These are phyloP conservation scores for Petrophora chlorosata DNA, from an alignment of 2,888 invertebrate species.

Conservation along the genomic window DNA sequence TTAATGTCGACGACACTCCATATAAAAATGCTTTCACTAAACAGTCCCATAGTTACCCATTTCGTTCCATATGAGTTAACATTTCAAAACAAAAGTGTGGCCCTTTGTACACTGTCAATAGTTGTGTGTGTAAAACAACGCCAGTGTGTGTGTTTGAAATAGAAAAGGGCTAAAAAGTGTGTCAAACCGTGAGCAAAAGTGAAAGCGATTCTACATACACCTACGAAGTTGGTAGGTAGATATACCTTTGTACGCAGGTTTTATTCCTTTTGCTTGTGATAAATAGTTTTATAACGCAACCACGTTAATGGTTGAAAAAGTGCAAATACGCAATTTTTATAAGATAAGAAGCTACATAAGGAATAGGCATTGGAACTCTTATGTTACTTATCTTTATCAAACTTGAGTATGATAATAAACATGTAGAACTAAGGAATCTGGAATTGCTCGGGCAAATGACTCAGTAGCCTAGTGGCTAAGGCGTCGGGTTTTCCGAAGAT, in stretches of 20 bases:
- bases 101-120: slow-evolving; percentile 11
- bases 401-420: not conserved
- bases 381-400: not conserved
- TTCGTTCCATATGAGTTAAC: slow-evolving; percentile 19
- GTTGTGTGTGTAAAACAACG: slow-evolving; percentile 5
- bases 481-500: no score
- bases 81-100: slow-evolving; percentile 21
- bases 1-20: no score
- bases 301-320: no score
- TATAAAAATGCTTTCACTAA: not conserved
- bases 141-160: slow-evolving; percentile 26
- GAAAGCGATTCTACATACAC: slow-evolving; percentile 44
- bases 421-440: not conserved
- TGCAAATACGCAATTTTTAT: no score
- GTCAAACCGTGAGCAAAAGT: slow-evolving; percentile 57
- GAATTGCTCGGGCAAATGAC: no score
- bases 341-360: no score
- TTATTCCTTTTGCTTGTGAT: slow-evolving; percentile 1
- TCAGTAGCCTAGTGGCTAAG: not conserved
- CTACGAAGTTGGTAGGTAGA: slow-evolving; percentile 10
- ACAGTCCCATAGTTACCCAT: slow-evolving; percentile 7
- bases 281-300: slow-evolving; percentile 9
- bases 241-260: slow-evolving; percentile 17
- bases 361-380: no score
- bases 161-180: slow-evolving; percentile 57